A percentile compares a stretch with the other conserved stretches of the same genome.
Conservation (phyloP, 2,113 vertebrate species). For the Tichodroma muraria region DNA sequence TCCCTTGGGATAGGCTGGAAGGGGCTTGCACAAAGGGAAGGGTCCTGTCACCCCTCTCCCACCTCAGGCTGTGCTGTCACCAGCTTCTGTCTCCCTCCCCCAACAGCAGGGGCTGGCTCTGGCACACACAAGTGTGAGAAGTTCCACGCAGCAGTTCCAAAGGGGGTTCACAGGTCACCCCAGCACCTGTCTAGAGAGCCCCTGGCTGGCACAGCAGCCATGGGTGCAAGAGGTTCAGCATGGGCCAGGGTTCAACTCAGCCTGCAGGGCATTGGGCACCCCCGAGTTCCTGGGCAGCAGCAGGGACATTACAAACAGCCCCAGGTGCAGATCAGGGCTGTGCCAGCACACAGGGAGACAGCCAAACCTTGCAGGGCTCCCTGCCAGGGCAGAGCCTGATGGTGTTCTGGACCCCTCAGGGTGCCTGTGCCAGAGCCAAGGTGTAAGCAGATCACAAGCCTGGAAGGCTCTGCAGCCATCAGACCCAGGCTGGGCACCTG, state of each 20-base stretch:
- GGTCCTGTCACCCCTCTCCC: neutral
- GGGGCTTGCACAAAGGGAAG: neutral
- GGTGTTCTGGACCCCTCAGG: neutral
- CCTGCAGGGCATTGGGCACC: neutral
- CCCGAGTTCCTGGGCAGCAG: neutral
- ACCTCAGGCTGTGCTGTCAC: neutral
- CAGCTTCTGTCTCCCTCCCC: neutral
- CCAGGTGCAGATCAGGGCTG: neutral
- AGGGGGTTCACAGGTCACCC: too few species aligned
- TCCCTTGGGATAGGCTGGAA: neutral
- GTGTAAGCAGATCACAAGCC: neutral
- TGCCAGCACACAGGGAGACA: rapidly evolving
- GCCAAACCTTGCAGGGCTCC: neutral
- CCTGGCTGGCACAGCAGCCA: neutral
- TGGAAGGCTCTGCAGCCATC: neutral
- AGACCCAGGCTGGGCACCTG: neutral
- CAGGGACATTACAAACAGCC: neutral
- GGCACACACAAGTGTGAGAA: neutral
- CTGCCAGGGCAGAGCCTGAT: neutral
- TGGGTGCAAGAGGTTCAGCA: neutral
- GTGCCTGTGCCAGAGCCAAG: neutral
- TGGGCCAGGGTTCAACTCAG: neutral
- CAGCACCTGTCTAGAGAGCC: neutral
- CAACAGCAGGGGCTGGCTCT: neutral
- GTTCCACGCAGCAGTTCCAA: rapidly evolving